A percentile compares a stretch with the other conserved stretches of the same genome.
phyloP scores from a whole-genome alignment of 2,113 vertebrate genomes.

The Perccottus glenii region DNA sequence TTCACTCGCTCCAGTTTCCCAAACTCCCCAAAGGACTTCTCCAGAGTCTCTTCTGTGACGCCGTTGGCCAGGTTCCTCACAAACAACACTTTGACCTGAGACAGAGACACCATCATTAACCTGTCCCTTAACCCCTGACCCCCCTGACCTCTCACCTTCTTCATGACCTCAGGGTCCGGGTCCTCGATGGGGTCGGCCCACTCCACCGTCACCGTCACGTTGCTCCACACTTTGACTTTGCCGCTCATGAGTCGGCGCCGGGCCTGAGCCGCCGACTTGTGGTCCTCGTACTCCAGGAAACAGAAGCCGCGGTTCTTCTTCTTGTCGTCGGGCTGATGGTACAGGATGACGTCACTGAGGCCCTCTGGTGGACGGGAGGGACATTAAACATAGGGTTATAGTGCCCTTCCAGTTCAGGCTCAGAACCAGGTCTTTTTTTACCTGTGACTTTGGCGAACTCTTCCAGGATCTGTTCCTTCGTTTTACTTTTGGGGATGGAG shows the following conservation, averaged over 20 bases:
- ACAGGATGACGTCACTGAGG: slow-evolving; percentile 97
- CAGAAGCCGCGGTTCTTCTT: slow-evolving; percentile 99
- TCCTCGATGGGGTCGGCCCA: slow-evolving; percentile 99
- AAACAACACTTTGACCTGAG: slow-evolving; percentile 96
- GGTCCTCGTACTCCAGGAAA: slow-evolving; percentile 98
- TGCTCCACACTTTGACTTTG: slow-evolving; percentile 98
- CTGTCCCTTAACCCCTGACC: too few species aligned
- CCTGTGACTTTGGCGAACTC: slow-evolving; percentile 99
- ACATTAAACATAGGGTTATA: not conserved
- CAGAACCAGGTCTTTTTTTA: slow-evolving; percentile 49
- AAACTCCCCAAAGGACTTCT: slow-evolving; percentile 92
- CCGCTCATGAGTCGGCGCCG: slow-evolving; percentile 97
- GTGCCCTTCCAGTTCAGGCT: too few species aligned
- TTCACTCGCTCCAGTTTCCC: slow-evolving; percentile 98
- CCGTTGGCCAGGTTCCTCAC: slow-evolving; percentile 95
- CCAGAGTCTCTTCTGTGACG: slow-evolving; percentile 96
- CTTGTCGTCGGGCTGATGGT: slow-evolving; percentile 97
- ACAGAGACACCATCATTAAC: not conserved
- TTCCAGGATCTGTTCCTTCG: slow-evolving; percentile 98
- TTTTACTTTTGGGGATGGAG: slow-evolving; percentile 99
- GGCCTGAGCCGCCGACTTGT: slow-evolving; percentile 97
- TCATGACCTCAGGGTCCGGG: slow-evolving; percentile 98
- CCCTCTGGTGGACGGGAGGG: slow-evolving; percentile 81
- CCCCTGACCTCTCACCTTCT: slow-evolving; percentile 83
- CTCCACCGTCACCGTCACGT: slow-evolving; percentile 93